Evolutionary conservation across 2,797 vertebrate genomes (phyloP).

Genomic region (Acomys russatus): DNA sequence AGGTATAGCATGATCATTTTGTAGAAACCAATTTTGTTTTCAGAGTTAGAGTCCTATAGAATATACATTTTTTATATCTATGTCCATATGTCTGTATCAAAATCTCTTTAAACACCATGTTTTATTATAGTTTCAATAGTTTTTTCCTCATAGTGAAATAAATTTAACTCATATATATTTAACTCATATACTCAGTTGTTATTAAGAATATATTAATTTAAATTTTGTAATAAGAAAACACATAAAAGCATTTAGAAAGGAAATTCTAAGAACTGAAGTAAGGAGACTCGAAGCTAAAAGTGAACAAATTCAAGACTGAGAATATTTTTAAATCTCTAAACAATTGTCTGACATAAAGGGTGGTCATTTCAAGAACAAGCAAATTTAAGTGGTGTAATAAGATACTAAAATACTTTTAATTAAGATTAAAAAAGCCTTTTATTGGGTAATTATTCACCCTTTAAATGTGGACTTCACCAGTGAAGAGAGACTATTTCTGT

Average conservation of each 20-base stretch:
- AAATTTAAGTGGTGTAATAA: neutral
- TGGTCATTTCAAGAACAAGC: neutral
- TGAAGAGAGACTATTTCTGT: neutral
- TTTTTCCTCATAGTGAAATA: neutral
- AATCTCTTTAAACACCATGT: neutral
- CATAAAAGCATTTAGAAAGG: neutral
- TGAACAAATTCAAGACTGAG: neutral
- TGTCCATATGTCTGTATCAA: neutral
- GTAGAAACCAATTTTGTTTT: neutral
- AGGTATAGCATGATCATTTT: neutral
- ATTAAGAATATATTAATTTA: neutral
- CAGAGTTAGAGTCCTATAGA: neutral
- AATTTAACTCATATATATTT: neutral
- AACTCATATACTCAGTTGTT: neutral
- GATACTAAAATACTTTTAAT: slow-evolving; percentile 27
- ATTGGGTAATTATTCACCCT: neutral
- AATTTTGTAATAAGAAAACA: neutral
- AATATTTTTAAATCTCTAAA: neutral
- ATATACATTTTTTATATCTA: neutral
- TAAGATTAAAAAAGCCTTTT: neutral
- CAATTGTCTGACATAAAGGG: neutral
- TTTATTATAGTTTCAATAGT: neutral
- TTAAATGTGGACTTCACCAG: neutral
- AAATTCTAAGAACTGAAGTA: too few species aligned
- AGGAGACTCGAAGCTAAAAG: slow-evolving; percentile 7